A percentile compares a stretch with the other conserved stretches of the same genome.
Conservation (phyloP, 2,797 vertebrate species). For the Phyllotis vaccarum region DNA sequence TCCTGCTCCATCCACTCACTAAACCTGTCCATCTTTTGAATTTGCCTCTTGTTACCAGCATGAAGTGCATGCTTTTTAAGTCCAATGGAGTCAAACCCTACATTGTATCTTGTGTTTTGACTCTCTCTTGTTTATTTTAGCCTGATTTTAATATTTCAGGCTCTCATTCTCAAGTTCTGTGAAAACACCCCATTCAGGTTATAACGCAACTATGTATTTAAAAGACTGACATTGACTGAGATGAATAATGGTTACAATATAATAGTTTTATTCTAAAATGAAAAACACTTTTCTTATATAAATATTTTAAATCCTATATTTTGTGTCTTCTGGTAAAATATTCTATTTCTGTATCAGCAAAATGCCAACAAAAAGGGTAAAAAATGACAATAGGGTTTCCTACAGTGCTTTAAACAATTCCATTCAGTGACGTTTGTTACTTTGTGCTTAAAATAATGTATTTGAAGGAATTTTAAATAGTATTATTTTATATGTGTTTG, state of each 20-base stretch:
- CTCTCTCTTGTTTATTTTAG: not conserved
- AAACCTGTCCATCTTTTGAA: not conserved
- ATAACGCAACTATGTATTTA: not conserved
- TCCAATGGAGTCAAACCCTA: not conserved
- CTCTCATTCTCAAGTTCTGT: not conserved
- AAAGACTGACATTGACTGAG: not conserved
- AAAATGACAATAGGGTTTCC: not conserved
- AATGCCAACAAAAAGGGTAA: constrained; percentile 16
- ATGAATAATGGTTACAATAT: not conserved
- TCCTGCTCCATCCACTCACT: not conserved
- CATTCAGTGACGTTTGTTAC: not conserved
- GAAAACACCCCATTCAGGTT: not conserved
- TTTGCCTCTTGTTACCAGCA: not conserved
- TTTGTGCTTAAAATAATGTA: not conserved
- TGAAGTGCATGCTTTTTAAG: not conserved
- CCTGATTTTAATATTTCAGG: not conserved
- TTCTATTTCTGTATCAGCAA: constrained; percentile 9
- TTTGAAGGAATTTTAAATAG: constrained; percentile 31
- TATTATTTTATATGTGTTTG: not conserved
- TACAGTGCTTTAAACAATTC: constrained; percentile 43
- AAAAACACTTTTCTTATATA: not conserved
- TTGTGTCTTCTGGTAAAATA: constrained; percentile 38
- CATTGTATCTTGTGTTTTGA: not conserved
- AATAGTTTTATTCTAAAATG: not conserved
- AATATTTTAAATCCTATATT: not conserved